A percentile compares a stretch with the other conserved stretches of the same genome.
These are phyloP conservation scores for Melipona bicolor DNA, from an alignment of 2,888 invertebrate species.

Conservation along the genomic window DNA sequence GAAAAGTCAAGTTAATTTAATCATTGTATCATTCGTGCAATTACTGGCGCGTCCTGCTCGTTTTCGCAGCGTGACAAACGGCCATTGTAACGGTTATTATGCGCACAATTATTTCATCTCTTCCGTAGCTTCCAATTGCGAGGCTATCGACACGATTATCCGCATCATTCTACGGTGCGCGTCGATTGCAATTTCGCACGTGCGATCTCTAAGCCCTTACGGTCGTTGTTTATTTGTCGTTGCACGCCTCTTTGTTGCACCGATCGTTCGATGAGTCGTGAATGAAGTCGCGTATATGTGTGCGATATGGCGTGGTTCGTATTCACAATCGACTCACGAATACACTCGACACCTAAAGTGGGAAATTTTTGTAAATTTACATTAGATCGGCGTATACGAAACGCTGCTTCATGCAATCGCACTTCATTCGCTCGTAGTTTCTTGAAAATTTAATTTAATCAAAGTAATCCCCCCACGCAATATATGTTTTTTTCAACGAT, in stretches of 20 bases:
- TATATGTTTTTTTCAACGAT: too few species aligned
- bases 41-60: conserved; percentile 23
- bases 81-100: conserved; percentile 13
- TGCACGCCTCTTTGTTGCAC: conserved; percentile 22
- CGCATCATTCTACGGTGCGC: not conserved
- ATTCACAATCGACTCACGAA: not conserved
- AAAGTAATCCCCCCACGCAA: too few species aligned
- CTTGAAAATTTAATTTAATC: too few species aligned
- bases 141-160: conserved; percentile 17
- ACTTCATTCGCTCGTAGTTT: too few species aligned
- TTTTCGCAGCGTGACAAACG: conserved; percentile 36
- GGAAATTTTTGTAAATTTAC: not conserved
- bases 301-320: too few species aligned
- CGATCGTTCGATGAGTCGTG: conserved; percentile 16
- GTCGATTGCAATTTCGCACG: conserved; percentile 30
- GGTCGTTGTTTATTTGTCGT: conserved; percentile 28
- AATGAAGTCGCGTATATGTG: conserved; percentile 17
- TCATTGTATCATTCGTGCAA: conserved; percentile 48
- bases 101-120: conserved; percentile 29
- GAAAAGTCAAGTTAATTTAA: conserved; percentile 66
- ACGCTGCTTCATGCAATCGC: not conserved
- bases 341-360: not conserved
- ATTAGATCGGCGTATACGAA: not conserved
- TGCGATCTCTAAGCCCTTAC: conserved; percentile 7
- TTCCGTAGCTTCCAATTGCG: conserved; percentile 11